Base-by-base conservation (phyloP, 1,140 invertebrate species). In the Asobara japonica region DNA sequence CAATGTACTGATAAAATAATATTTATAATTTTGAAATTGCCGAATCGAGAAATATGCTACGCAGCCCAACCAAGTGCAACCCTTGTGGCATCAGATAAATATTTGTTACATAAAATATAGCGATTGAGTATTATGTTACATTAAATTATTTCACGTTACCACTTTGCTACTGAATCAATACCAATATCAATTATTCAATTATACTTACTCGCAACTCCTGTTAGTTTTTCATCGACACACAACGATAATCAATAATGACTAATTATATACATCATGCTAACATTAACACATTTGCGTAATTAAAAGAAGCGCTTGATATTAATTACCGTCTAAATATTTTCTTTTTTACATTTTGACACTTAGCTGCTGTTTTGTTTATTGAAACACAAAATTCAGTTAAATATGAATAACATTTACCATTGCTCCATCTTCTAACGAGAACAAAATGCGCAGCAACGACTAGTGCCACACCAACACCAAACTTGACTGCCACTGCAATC, bases 401-500 rank as follows among this genome's bases (percentile, higher is more conserved):
- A 56, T 38, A 65, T 18, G 51, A 30, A 60, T 18, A 38, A 22
- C 10, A 73, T 61, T 86, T 85, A 86, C 86, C 82, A 69, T 82
- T 81, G 65, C 87, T 88, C 86, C 89, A 88, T 81, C 87, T 86
- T 80, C 88, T 88, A 84, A 90, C 84, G 73, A 89, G 89, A 82
- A 94, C 93, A 83, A 93, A 91, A 87, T 94, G 92, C 78, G 93
- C 93, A 81, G 93, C 92, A 79, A 92, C 88, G 82, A 93, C 90
- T 83, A 94, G 89, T 75, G 92, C 92, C 81, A 92, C 89, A 77
- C 93, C 93, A 84, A 94, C 90, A 81, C 89, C 90, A 88, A 94
- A 89, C 89, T 94, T 94, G 87, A 93, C 90, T 84, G 91, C 91
- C 89, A 94, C 93, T 94, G 91, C 79, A 94, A 92, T 88, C 74